Evolutionary conservation across 2,113 vertebrate species (phyloP), one percentile per base, ranked within the genome.

Genomic region (Uria lomvia): DNA sequence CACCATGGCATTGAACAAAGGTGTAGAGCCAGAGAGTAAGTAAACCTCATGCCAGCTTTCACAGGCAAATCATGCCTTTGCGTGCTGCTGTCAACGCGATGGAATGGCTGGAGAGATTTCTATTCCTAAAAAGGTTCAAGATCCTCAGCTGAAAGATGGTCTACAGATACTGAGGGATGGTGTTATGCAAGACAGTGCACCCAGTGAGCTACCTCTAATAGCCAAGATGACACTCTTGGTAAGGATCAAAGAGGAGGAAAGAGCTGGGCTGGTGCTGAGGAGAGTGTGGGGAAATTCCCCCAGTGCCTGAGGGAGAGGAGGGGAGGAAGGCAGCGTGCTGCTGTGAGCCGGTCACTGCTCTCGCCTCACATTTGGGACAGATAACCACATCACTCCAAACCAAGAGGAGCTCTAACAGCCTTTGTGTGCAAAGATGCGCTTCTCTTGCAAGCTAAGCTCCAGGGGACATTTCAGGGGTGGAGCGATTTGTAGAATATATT

Each of bases 1-100:
- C 7, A 1, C 18, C 0, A 0, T n/a, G 40, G 40, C 36, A 50
- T 17, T 50, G 42, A 72, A 63, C 58, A 60, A 68, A 59, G 19
- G 30, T 4, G 15, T 34, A 79, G 68, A 75, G 21, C 21, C 63
- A 85, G 26, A 27, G 24, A 78, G 36, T 55, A 59, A 63, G 16
- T n/a, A 53, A 88, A 27, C 7, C 17, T 62, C 53, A 15, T 32
- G 12, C 26, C 82, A 70, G 36, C 43, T 82, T 88, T 86, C 53
- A 34, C 60, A 78, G 66, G 27, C 24, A 60, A 75, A 63, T 78
- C 43, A 20, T 26, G 45, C 49, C 36, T 90, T 60, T 3, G 2
- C 42, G 50, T 58, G 56, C 65, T 70, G 56, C 73, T 86, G 67
- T 60, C 62, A 86, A 15, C 12, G 55, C 0, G 0, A 50, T 27